Evolutionary conservation across 2,888 invertebrate genomes (phyloP).

Genomic region (Eilema sororculum): DNA sequence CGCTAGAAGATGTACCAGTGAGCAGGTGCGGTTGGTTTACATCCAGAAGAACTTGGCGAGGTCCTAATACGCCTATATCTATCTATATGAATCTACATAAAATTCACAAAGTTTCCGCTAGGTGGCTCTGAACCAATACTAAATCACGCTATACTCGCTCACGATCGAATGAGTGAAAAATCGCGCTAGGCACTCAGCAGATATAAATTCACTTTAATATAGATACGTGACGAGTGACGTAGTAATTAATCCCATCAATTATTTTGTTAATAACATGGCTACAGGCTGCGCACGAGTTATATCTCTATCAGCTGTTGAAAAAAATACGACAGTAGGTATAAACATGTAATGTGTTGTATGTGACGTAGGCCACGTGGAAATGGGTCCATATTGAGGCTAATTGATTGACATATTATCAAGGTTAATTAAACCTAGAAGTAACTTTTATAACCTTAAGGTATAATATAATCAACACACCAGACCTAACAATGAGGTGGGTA

Average conservation of each 20-base stretch:
- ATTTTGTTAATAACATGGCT: not conserved
- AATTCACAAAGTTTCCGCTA: not conserved
- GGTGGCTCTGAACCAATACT: not conserved
- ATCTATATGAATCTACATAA: no score
- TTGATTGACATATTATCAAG: no score
- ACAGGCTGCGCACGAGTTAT: slow-evolving; percentile 3
- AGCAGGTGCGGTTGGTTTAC: no score
- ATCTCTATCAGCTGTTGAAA: not conserved
- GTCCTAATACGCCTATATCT: no score
- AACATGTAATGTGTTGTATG: not conserved
- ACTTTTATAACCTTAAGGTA: no score
- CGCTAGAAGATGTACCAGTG: no score
- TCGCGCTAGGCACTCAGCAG: not conserved
- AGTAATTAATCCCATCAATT: slow-evolving; percentile 1
- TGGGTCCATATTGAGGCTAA: no score
- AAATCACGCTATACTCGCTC: not conserved
- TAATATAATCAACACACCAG: no score
- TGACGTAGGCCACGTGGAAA: not conserved
- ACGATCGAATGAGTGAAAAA: not conserved
- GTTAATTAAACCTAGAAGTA: no score
- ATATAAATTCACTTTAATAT: not conserved
- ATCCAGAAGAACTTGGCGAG: no score
- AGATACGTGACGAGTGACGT: not conserved
- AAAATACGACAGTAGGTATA: not conserved
- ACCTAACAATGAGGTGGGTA: no score